Evolutionary conservation across 2,888 invertebrate genomes (phyloP), one percentile per base, ranked within the genome.

Genomic region (Diarsia brunnea): DNA sequence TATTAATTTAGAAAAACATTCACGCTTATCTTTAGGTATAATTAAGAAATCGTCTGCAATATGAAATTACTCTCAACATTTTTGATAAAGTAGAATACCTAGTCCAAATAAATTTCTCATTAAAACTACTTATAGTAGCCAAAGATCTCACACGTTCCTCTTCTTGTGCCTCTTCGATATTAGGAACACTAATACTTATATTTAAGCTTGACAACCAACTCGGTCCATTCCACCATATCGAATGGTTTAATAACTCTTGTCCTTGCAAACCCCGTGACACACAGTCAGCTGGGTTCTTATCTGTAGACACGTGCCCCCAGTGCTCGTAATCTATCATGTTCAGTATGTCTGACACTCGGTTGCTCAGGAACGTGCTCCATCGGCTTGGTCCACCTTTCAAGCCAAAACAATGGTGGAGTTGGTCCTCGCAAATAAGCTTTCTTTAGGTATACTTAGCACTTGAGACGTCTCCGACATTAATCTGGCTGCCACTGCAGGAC

Each of bases 1-100:
- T 11, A 75, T 58, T 51, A 53, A n/a, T 70, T 66, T 45, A 11
- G 45, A 45, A 45, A 45, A 45, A 45, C 45, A 45, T 45, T 45
- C 45, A 45, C 45, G 45, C 10, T 45, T 45, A 45, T 45, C 45
- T 45, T 45, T 43, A 43, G 43, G 43, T 43, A 43, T 4, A 43
- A 43, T 43, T 43, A 43, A 43, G 43, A 43, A 7, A 43, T 10
- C 43, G 43, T 43, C 68, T 71, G 38, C 80, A 76, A 43, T 77
- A 80, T 68, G 80, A 67, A 16, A 70, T 65, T 16, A 67, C 43
- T 69, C 58, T 80, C 5, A 80, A 16, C 66, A 71, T 66, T 75
- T 66, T 70, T 24, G 66, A 60, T 61, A 75, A 70, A 66, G 7
- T 61, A 10, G 70, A 75, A 76, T 47, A 79, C 24, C 45, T 75